phyloP scores from a whole-genome alignment of 2,888 invertebrate species.

The Dugesia japonica region DNA sequence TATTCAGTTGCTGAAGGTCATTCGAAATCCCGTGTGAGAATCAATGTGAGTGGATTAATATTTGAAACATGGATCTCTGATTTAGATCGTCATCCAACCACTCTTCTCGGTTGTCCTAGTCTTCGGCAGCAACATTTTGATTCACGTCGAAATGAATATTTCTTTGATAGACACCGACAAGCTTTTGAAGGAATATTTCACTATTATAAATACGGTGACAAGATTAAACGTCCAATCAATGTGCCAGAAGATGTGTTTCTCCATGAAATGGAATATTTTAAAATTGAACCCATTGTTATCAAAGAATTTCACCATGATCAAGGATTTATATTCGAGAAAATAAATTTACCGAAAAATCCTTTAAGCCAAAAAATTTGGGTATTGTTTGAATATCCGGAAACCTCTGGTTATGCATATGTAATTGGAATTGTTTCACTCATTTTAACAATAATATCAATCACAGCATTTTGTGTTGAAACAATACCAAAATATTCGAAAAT shows the following conservation, averaged over 20 bases:
- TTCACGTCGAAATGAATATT: constrained; percentile 16
- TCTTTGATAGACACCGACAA: constrained; percentile 25
- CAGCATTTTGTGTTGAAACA: constrained; percentile 30
- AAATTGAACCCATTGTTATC: background rate
- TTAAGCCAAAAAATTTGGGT: constrained; percentile 23
- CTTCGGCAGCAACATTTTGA: constrained; percentile 2
- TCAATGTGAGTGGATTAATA: constrained; percentile 25
- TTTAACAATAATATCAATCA: constrained; percentile 30
- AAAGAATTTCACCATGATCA: background rate
- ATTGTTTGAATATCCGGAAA: constrained; percentile 29
- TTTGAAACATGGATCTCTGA: background rate
- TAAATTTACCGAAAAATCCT: constrained; percentile 17
- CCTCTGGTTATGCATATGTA: constrained; percentile 20
- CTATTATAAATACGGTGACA: constrained; percentile 21
- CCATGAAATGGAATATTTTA: constrained; percentile 4
- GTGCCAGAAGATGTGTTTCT: background rate
- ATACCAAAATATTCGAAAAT: constrained; percentile 23
- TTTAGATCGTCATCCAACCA: constrained; percentile 20
- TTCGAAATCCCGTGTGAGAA: background rate
- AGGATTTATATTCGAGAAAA: constrained; percentile 20
- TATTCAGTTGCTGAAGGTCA: background rate
- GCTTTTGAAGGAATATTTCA: constrained; percentile 20
- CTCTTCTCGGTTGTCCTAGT: background rate
- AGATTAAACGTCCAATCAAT: background rate
- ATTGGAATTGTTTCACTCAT: constrained; percentile 27